A percentile compares a stretch with the other conserved stretches of the same genome.
Evolutionary conservation across 2,888 invertebrate genomes (phyloP).

Genomic region (Gastrophysa polygoni): DNA sequence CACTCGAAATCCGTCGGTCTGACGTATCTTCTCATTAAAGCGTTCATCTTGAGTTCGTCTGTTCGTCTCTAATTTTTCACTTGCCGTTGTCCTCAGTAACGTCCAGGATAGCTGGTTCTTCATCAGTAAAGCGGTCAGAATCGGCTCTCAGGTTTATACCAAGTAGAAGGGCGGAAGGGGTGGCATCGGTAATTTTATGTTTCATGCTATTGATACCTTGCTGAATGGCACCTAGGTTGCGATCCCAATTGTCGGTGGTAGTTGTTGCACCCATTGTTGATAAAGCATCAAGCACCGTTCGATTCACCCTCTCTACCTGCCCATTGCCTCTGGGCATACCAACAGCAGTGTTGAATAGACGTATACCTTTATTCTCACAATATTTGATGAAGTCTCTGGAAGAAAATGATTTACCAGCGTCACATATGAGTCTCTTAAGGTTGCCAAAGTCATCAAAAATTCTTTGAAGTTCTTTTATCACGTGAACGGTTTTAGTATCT

Average conservation of each 20-base stretch:
- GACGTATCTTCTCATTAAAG: not conserved
- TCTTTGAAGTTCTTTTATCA: slow-evolving; percentile 15
- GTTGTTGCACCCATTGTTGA: slow-evolving; percentile 25
- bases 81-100: no score
- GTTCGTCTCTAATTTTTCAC: no score
- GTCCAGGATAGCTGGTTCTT: not conserved
- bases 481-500: slow-evolving; percentile 14
- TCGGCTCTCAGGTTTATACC: slow-evolving; percentile 20
- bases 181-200: slow-evolving; percentile 28
- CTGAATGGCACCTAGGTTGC: slow-evolving; percentile 30
- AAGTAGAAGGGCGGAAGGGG: slow-evolving; percentile 20
- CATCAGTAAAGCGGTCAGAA: slow-evolving; percentile 17
- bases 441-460: slow-evolving; percentile 23
- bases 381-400: slow-evolving; percentile 44
- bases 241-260: slow-evolving; percentile 36
- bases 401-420: slow-evolving; percentile 16
- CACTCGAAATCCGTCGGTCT: not conserved
- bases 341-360: slow-evolving; percentile 34
- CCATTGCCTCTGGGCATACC: slow-evolving; percentile 47
- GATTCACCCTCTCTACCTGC: slow-evolving; percentile 43
- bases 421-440: slow-evolving; percentile 24
- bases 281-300: slow-evolving; percentile 33
- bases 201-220: slow-evolving; percentile 34
- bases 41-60: no score
- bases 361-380: slow-evolving; percentile 43